Evolutionary conservation across 2,888 invertebrate genomes (phyloP).

Genomic region (Lamellibrachia columna): DNA sequence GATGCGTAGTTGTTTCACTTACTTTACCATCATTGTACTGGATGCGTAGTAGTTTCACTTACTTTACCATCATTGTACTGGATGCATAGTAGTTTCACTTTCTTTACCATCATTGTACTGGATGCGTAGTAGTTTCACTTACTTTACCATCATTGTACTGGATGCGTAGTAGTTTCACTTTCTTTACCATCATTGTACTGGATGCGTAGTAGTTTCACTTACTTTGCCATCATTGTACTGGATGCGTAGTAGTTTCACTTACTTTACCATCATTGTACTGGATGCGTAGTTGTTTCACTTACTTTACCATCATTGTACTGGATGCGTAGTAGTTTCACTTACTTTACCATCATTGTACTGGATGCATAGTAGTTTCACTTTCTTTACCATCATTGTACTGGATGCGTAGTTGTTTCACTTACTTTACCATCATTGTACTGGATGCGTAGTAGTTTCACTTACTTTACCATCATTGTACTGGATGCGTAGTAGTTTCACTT

Average conservation of each 20-base stretch:
- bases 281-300: conserved; percentile 67
- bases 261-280: conserved; percentile 70
- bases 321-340: conserved; percentile 67
- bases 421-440: conserved; percentile 70
- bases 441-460: conserved; percentile 67
- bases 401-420: conserved; percentile 67
- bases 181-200: conserved; percentile 70
- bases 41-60: conserved; percentile 67
- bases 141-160: conserved; percentile 70
- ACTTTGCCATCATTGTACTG: conserved; percentile 70
- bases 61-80: conserved; percentile 70
- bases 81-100: conserved; percentile 67
- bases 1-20: conserved; percentile 67
- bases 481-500: conserved; percentile 67
- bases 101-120: conserved; percentile 70
- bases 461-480: conserved; percentile 70
- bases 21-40: conserved; percentile 70
- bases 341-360: conserved; percentile 70
- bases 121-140: conserved; percentile 67
- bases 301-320: conserved; percentile 70
- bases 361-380: conserved; percentile 67
- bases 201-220: conserved; percentile 67
- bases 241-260: conserved; percentile 67
- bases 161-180: conserved; percentile 67
- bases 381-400: conserved; percentile 70